Conservation (phyloP, 2,888 invertebrate species). For the Agrotis ipsilon region DNA sequence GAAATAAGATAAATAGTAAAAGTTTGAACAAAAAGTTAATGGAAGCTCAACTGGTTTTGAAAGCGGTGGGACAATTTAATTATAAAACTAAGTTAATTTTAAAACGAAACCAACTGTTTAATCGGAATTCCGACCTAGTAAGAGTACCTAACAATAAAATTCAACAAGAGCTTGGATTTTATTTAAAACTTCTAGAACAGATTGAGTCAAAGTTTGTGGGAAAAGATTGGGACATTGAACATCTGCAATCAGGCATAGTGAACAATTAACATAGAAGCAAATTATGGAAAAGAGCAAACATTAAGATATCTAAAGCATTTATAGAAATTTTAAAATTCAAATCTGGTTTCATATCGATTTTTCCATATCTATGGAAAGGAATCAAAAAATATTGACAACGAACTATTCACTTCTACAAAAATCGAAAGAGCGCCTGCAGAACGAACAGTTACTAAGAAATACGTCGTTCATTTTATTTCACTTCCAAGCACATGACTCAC, state of each 20-base stretch:
- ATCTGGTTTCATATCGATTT: not conserved
- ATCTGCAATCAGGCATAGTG: constrained; percentile 27
- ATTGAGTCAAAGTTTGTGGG: constrained; percentile 30
- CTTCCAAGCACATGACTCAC: constrained; percentile 9
- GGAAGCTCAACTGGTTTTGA: constrained; percentile 53
- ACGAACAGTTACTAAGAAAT: not conserved
- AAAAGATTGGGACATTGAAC: constrained; percentile 21
- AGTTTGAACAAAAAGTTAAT: constrained; percentile 52
- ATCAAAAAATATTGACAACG: not conserved
- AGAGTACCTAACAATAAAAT: constrained; percentile 53
- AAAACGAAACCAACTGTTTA: constrained; percentile 55
- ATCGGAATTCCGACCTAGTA: constrained; percentile 48
- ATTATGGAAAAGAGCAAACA: not conserved
- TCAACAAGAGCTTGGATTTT: constrained; percentile 52
- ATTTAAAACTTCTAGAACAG: constrained; percentile 48
- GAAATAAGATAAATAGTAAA: constrained; percentile 52
- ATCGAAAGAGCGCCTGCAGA: not conserved
- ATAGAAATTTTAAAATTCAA: not conserved
- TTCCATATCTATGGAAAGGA: not conserved
- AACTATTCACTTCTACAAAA: too few relatives aligned
- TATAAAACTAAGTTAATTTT: constrained; percentile 62
- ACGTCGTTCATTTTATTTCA: constrained; percentile 25
- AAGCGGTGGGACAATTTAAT: constrained; percentile 60
- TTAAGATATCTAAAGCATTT: not conserved
- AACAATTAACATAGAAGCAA: constrained; percentile 17